Evolutionary conservation across 1,140 invertebrate genomes (phyloP).

Genomic region (Halesus radiatus): DNA sequence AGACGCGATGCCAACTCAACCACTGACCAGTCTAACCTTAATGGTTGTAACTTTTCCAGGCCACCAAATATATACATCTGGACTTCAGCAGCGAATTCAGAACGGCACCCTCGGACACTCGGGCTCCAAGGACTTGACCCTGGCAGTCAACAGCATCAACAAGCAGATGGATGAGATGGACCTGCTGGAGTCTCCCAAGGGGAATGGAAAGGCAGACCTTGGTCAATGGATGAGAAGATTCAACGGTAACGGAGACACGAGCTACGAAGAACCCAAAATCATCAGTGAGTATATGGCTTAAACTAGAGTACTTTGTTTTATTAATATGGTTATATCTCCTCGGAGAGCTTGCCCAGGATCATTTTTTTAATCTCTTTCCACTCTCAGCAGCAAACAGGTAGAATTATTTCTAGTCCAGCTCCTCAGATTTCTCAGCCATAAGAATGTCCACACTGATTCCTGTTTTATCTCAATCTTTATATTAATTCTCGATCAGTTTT

Average conservation of each 20-base stretch:
- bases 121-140: conserved; percentile 37
- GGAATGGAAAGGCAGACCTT: conserved; percentile 23
- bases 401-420: no score
- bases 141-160: conserved; percentile 26
- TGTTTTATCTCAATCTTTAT: no score
- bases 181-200: conserved; percentile 24
- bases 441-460: no score
- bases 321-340: no score
- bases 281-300: conserved; percentile 4
- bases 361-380: no score
- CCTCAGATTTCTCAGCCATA: no score
- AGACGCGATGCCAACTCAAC: no score
- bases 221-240: conserved; percentile 31
- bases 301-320: no score
- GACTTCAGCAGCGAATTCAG: conserved; percentile 71
- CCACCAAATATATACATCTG: conserved; percentile 70
- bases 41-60: conserved; percentile 60
- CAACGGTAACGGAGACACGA: conserved; percentile 21
- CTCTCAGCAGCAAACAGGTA: no score
- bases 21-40: no score
- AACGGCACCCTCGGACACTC: conserved; percentile 69
- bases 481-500: no score
- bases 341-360: no score
- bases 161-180: conserved; percentile 41
- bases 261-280: conserved; percentile 27